Conservation (phyloP, 2,888 invertebrate species). For the Pseudococcus jackbeardsleyi region DNA sequence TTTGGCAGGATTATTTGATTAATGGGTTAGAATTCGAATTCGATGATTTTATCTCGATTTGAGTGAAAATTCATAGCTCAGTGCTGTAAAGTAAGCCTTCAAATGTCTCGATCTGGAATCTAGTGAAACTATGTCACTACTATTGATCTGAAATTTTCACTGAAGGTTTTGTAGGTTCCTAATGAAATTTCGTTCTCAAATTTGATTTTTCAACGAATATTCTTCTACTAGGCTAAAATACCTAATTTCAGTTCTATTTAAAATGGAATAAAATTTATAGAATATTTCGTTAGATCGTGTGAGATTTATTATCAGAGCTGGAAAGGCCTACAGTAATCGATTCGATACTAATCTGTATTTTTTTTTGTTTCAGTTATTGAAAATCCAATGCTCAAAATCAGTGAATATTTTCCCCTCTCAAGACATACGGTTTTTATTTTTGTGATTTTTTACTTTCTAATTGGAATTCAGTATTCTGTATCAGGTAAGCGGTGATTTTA, state of each 20-base stretch:
- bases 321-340: neutral
- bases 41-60: neutral
- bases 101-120: no score
- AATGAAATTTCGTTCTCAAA: neutral
- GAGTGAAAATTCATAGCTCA: no score
- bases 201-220: neutral
- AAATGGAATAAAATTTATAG: no score
- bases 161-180: neutral
- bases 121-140: no score
- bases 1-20: neutral
- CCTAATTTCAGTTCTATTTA: no score
- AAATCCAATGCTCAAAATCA: constrained; percentile 65
- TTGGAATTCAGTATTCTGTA: constrained; percentile 65
- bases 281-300: no score
- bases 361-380: constrained; percentile 58
- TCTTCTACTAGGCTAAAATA: neutral
- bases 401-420: constrained; percentile 63
- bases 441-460: constrained; percentile 63
- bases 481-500: constrained; percentile 54
- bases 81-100: no score
- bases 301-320: neutral
- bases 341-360: neutral
- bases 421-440: constrained; percentile 63
- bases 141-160: no score
- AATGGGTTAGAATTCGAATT: neutral